Evolutionary conservation across 2,888 invertebrate species (phyloP), one percentile per base, ranked within the genome.

Genomic region (Keiferia lycopersicella): DNA sequence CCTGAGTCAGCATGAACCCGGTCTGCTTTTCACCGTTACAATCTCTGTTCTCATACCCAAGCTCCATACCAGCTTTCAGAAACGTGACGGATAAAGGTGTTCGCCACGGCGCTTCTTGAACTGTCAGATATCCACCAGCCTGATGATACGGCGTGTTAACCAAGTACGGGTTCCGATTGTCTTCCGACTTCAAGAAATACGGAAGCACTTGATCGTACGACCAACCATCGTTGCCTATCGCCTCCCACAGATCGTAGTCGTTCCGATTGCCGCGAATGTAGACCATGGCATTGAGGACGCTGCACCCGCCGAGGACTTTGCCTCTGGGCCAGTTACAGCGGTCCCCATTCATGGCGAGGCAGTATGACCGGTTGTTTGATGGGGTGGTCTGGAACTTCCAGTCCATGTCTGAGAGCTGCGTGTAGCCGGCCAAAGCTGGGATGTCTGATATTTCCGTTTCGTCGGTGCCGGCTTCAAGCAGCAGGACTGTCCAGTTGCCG

Each of bases 301-400:
- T 96, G 64, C 95, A 94, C 14, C 98, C 98, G 26, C 98, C 98
- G 22, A 98, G 93, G 18, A 96, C 97, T 83, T 97, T 98, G 62
- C 98, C 98, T 68, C 98, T 93, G 2, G 97, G 97, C 97, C 97
- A 97, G 86, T 96, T 96, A 84, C 97, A 97, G 67, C 96, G 93
- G 81, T 96, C 96, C 0, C 96, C 96, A 69, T 95, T 94, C 97
- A 97, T 97, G 8, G 96, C 97, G 67, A 96, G 93, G 77, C 97
- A 97, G 83, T 96, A 97, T n/a, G 95, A 94, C 58, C 95, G 94
- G 70, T 95, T 94, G 41, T 93, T 90, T 0, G 95, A 95, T 0
- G 96, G 96, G 4, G 96, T 95, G 2, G 97, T 98, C 85, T 97
- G 96, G 85, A 95, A 98, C 88, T 97, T 95, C 98, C 98, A 98